A percentile compares a stretch with the other conserved stretches of the same genome.
Evolutionary conservation across 2,888 invertebrate species (phyloP).

Genomic region (Zygaena filipendulae): DNA sequence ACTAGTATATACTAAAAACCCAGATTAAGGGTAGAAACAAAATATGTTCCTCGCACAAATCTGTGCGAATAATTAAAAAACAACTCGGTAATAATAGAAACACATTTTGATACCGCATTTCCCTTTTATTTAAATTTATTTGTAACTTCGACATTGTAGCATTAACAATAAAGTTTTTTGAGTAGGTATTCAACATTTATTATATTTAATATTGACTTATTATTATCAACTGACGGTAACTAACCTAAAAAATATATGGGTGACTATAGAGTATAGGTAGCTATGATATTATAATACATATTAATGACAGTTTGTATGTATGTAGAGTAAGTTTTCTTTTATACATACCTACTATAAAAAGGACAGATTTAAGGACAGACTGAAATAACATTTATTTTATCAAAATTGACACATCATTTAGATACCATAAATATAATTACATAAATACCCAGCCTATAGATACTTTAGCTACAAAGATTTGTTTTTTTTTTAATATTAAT

Average conservation of each 20-base stretch:
- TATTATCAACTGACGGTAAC: too few relatives aligned
- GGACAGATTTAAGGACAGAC: constrained; percentile 24
- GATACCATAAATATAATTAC: constrained; percentile 24
- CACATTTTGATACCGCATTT: constrained; percentile 36
- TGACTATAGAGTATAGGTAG: constrained; percentile 22
- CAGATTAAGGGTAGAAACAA: too few relatives aligned
- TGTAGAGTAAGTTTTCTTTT: constrained; percentile 49
- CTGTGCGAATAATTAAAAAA: too few relatives aligned
- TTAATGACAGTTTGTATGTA: constrained; percentile 47
- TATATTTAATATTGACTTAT: too few relatives aligned
- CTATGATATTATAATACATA: constrained; percentile 16
- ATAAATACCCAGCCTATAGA: constrained; percentile 44
- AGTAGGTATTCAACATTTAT: too few relatives aligned
- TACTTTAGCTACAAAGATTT: too few relatives aligned
- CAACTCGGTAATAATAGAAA: too few relatives aligned
- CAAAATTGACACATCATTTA: constrained; percentile 34
- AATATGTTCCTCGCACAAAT: too few relatives aligned
- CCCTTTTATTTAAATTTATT: constrained; percentile 44
- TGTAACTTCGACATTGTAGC: constrained; percentile 43
- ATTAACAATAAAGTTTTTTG: too few relatives aligned
- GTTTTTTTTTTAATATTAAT: too few relatives aligned
- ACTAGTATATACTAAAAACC: too few relatives aligned
- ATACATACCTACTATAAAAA: too few relatives aligned
- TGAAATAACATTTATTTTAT: constrained; percentile 23
- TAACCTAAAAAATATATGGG: constrained; percentile 27